Evolutionary conservation across 2,113 vertebrate species (phyloP).

Genomic region (Pollachius pollachius): DNA sequence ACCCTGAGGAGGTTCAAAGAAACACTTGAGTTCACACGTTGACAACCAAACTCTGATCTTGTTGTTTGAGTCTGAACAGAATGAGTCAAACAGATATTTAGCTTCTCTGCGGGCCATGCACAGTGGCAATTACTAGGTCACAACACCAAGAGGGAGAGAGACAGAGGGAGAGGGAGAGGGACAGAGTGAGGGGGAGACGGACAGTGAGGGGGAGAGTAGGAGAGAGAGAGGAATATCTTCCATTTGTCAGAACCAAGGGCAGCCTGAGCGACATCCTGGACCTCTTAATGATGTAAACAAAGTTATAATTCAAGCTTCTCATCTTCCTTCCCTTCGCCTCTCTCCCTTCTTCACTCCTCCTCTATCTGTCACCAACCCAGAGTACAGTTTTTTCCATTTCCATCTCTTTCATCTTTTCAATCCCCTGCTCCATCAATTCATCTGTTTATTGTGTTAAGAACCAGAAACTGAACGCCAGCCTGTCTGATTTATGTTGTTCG

Average conservation of each 20-base stretch:
- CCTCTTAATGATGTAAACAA: constrained; percentile 42
- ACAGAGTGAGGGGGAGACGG: neutral
- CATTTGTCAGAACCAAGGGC: constrained; percentile 45
- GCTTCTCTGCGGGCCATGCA: no score
- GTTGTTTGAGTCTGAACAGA: no score
- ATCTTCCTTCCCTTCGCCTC: neutral
- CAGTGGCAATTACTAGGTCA: no score
- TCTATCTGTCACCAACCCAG: neutral
- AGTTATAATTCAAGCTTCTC: constrained; percentile 44
- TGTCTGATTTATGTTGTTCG: no score
- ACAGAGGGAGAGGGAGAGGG: constrained; percentile 7
- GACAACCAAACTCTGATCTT: no score
- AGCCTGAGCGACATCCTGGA: constrained; percentile 31
- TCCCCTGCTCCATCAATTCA: constrained; percentile 1
- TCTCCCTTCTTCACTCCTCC: neutral
- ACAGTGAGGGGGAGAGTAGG: neutral
- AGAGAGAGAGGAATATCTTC: constrained; percentile 20
- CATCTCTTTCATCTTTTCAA: neutral
- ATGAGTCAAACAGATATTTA: no score
- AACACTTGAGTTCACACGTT: no score
- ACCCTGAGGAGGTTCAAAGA: no score
- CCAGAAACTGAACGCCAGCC: no score
- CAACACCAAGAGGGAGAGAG: neutral
- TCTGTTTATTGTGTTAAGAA: neutral
- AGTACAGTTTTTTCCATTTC: neutral